Conservation (phyloP, 2,113 vertebrate genomes). For the Prochilodus magdalenae region DNA sequence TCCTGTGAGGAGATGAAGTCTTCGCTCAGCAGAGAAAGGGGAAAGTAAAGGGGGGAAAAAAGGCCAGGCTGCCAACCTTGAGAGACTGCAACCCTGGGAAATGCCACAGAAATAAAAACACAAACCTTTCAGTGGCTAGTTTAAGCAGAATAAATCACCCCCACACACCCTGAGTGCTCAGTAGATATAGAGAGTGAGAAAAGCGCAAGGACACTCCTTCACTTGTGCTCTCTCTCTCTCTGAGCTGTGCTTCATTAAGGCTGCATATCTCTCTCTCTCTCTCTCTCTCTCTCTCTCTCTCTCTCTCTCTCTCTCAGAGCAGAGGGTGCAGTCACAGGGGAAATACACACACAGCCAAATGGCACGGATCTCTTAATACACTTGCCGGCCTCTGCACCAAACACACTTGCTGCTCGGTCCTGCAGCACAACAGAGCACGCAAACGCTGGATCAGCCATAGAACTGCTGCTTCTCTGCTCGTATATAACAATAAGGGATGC, state of each 20-base stretch:
- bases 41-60: too few relatives aligned
- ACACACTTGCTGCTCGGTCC: too few relatives aligned
- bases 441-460: background rate
- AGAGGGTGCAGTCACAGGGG: slow-evolving; percentile 75
- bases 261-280: slow-evolving; percentile 77
- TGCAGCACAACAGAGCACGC: background rate
- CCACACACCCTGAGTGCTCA: background rate
- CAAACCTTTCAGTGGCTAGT: slow-evolving; percentile 70
- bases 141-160: slow-evolving; percentile 67
- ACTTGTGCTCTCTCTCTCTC: slow-evolving; percentile 37
- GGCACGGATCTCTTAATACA: slow-evolving; percentile 78
- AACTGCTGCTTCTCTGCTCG: slow-evolving; percentile 1
- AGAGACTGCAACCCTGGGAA: slow-evolving; percentile 62
- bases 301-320: slow-evolving; percentile 68
- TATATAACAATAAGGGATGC: background rate
- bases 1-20: slow-evolving; percentile 3
- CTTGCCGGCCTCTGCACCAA: slow-evolving; percentile 62
- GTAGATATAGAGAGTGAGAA: slow-evolving; percentile 1
- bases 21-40: background rate
- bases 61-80: slow-evolving; percentile 61
- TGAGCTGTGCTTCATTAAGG: slow-evolving; percentile 80
- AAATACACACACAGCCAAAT: slow-evolving; percentile 78
- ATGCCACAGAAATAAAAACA: slow-evolving; percentile 55
- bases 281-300: slow-evolving; percentile 68
- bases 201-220: slow-evolving; percentile 18